Base-by-base conservation (phyloP, 2,888 invertebrate genomes). In the Homarus gammarus region DNA sequence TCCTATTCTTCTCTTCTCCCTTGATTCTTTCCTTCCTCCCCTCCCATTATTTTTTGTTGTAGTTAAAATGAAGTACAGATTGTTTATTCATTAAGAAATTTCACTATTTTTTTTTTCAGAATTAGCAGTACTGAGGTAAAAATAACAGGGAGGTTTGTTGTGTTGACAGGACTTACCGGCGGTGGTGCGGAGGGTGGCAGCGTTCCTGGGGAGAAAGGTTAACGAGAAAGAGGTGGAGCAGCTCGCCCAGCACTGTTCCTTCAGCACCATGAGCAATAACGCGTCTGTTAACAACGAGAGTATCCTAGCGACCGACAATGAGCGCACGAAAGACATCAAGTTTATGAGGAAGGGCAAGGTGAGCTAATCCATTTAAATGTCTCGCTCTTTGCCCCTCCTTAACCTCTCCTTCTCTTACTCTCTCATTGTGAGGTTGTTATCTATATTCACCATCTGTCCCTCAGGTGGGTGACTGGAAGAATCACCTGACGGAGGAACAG, bases 221-320 rank as follows among this genome's bases (percentile, higher is more conserved):
- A 95, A 95, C 0, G 96, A 96, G 0, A 95, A 95, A 6, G 95
- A 97, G 93, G 94, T 97, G 1, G 94, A 95, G 0, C 94, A 94
- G n/a, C 95, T 98, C 0, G 95, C 95, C 90, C 95, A 96, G 2
- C 96, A 97, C 93, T 95, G 97, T 33, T 96, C 96, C 77, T 98
- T 98, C 93, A 95, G 96, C 82, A 96, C 95, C 92, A 98, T 98
- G 98, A 96, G 96, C 93, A 94, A 95, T 0, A 98, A 98, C 93
- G 95, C 96, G 38, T 96, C 96, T 1, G 96, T 97, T 0, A 98
- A 98, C 75, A 90, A 91, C 33, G 92, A 92, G 78, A 38, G 31
- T n/a, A 87, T 90, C 61, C 56, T 86, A 18, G 68, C 61, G 22
- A 40, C 72, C 5, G n/a, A 40, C 10, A 51, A 36, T 5, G 64